Base-by-base conservation (phyloP, 2,888 invertebrate genomes). In the Drosophila sordidapex region DNA sequence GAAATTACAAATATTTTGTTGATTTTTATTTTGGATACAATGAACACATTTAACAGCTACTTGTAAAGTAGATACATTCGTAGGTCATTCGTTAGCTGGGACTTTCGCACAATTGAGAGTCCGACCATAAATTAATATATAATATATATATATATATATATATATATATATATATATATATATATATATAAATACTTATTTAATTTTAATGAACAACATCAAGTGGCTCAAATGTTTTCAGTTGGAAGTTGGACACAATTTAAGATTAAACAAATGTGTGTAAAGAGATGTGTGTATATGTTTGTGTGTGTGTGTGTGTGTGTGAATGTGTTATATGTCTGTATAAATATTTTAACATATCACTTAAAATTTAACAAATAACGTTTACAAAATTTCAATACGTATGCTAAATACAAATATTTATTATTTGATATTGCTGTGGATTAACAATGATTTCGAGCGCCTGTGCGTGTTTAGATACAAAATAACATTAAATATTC, bases 321-420 rank as follows among this genome's bases (percentile, higher is more conserved):
- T 53, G 15, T 49, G 31, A 51, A 35, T 40, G 56, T 51, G 56
- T 64, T 49, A 36, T 54, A 25, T 57, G 62, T 63, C 63, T 80
- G 66, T 82, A 73, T 70, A 80, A 83, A 81, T 80, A 83, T 60
- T 58, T 56, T 76, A 81, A 70, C 79, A 75, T 70, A 65, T 52
- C 62, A 70, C 82, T 87, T 83, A 83, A n/a, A 27, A 62, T 64
- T 56, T 87, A 83, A 87, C 83, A 83, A 86, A 83, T 74, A 76
- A 82, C 84, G 71, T 69, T 60, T 69, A 43, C 40, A 61, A 64
- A 68, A 40, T 52, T 25, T 60, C 65, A 67, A 56, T 74, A 65
- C 53, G 62, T 54, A 54, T 21, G 58, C 64, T 58, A 49, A 49
- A 68, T 62, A 62, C 48, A 62, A 69, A 59, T 63, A 69, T 60